A percentile compares a stretch with the other conserved stretches of the same genome.
These are phyloP conservation scores for Julus scanicus DNA, from an alignment of 2,888 invertebrate genomes.

Conservation along the genomic window DNA sequence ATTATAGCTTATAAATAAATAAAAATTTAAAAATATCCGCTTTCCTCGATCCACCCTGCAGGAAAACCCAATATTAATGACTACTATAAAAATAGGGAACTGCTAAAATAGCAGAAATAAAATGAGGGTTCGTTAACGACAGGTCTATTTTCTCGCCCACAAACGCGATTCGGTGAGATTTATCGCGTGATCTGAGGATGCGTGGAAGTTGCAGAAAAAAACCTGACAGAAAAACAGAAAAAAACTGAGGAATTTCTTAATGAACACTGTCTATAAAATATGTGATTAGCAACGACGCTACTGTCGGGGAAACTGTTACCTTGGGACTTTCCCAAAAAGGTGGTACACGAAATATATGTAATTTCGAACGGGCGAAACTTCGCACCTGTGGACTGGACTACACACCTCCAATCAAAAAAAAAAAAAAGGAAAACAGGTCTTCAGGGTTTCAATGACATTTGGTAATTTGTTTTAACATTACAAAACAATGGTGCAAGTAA, in stretches of 20 bases:
- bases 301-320: not conserved
- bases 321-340: not conserved
- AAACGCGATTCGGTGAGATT: not conserved
- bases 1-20: slow-evolving; percentile 1
- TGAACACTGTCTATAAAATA: not conserved
- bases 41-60: not conserved
- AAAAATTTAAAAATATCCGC: not conserved
- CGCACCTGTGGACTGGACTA: slow-evolving; percentile 17
- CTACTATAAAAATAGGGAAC: not conserved
- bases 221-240: no score
- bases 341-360: no score
- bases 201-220: not conserved
- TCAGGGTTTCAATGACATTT: no score
- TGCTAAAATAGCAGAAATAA: not conserved
- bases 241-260: not conserved
- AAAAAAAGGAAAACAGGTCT: no score
- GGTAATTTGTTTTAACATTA: no score
- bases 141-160: not conserved
- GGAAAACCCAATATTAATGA: not conserved
- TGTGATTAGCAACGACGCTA: not conserved
- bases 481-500: no score
- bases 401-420: no score
- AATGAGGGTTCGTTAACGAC: not conserved
- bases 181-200: not conserved
- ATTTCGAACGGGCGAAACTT: not conserved